Percentiles rank a stretch among this genome's conserved stretches.
These are phyloP conservation scores for Phymastichus coffea DNA, from an alignment of 1,140 invertebrate species.

Conservation along the genomic window DNA sequence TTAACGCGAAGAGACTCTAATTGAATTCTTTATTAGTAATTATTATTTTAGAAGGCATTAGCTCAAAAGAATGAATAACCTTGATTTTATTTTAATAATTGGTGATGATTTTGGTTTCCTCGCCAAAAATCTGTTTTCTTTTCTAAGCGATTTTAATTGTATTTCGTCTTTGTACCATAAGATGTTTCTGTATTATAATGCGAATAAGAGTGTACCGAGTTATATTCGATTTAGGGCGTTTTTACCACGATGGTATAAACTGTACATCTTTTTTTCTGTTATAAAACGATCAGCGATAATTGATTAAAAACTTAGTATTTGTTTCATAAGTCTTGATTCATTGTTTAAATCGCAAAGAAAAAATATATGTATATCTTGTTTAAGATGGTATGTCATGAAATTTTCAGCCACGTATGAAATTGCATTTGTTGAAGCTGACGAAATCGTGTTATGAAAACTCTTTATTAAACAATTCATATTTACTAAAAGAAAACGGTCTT, in stretches of 20 bases:
- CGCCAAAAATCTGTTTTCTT: constrained; percentile 19
- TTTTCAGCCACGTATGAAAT: constrained; percentile 14
- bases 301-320: constrained; percentile 22
- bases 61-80: constrained; percentile 21
- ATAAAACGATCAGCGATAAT: constrained; percentile 8
- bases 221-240: constrained; percentile 17
- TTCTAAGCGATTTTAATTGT: constrained; percentile 16
- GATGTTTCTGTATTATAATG: constrained; percentile 24
- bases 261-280: constrained; percentile 8
- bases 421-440: constrained; percentile 28
- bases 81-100: constrained; percentile 26
- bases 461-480: constrained; percentile 32
- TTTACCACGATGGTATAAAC: constrained; percentile 16
- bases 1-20: constrained; percentile 22
- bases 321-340: constrained; percentile 25
- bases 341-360: constrained; percentile 25
- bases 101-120: constrained; percentile 15
- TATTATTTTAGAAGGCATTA: constrained; percentile 24
- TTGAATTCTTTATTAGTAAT: constrained; percentile 25
- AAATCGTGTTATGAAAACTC: constrained; percentile 28
- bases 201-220: constrained; percentile 13
- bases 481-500: constrained; percentile 34
- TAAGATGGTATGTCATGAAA: constrained; percentile 15
- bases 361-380: constrained; percentile 29
- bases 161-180: constrained; percentile 27